phyloP scores from a whole-genome alignment of 2,888 invertebrate species.

The Brenthis hecate region DNA sequence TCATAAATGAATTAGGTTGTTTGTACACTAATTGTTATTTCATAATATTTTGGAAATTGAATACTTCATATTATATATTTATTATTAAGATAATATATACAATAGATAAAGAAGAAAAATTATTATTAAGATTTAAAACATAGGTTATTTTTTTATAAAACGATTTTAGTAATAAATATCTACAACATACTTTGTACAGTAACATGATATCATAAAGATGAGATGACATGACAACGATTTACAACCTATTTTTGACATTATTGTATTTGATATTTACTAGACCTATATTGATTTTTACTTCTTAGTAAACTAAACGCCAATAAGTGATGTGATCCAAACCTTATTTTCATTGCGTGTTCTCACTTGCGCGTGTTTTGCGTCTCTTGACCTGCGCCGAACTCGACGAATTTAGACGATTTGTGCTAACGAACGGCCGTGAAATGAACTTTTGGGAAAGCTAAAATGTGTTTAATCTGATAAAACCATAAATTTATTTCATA shows the following conservation, averaged over 20 bases:
- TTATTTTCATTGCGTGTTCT: constrained; percentile 30
- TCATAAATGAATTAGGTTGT: constrained; percentile 5
- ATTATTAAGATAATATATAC: too few relatives aligned
- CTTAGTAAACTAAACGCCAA: not conserved
- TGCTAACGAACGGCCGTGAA: constrained; percentile 51
- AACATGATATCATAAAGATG: too few relatives aligned
- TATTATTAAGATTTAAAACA: too few relatives aligned
- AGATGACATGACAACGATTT: too few relatives aligned
- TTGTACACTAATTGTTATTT: not conserved
- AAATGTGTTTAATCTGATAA: constrained; percentile 36
- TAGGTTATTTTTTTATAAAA: too few relatives aligned
- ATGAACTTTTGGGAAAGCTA: constrained; percentile 40
- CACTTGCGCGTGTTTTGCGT: constrained; percentile 34
- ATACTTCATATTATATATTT: not conserved
- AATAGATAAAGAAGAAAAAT: too few relatives aligned
- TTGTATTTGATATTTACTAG: too few relatives aligned
- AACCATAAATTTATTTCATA: not conserved
- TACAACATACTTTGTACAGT: too few relatives aligned
- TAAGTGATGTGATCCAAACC: constrained; percentile 14
- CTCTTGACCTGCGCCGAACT: constrained; percentile 46
- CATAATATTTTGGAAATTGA: not conserved
- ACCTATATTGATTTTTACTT: not conserved
- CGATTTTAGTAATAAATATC: too few relatives aligned
- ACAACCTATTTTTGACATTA: too few relatives aligned
- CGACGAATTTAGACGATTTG: constrained; percentile 47